Evolutionary conservation across 2,113 vertebrate species (phyloP).

Genomic region (Emberiza fucata): DNA sequence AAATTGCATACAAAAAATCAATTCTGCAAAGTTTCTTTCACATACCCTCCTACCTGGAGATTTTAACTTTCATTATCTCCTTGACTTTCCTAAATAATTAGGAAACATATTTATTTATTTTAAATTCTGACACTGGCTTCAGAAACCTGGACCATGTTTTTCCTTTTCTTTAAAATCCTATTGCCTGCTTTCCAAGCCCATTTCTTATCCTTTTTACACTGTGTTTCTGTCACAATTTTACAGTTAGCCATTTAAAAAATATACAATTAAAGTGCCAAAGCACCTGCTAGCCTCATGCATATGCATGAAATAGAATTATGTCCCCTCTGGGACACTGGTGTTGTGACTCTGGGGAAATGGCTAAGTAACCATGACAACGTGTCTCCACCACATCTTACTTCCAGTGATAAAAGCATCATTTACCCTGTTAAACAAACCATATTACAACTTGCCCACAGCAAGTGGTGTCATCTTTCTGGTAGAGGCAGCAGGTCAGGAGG

Average conservation of each 20-base stretch:
- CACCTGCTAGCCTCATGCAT: conserved; percentile 74
- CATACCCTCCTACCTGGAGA: not conserved
- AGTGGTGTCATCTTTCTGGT: conserved; percentile 51
- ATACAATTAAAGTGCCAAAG: conserved; percentile 73
- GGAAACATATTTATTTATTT: conserved; percentile 14
- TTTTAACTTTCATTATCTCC: not conserved
- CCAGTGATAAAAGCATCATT: conserved; percentile 62
- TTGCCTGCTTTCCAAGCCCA: not conserved
- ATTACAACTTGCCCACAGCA: conserved; percentile 66
- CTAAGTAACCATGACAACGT: conserved; percentile 82
- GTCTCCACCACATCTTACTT: conserved; percentile 61
- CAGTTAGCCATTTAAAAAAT: conserved; percentile 64
- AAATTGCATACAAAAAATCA: not conserved
- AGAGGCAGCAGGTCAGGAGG: conserved; percentile 52
- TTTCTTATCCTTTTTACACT: conserved; percentile 38
- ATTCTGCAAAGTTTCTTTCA: not conserved
- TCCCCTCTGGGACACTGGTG: conserved; percentile 74
- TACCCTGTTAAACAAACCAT: conserved; percentile 64
- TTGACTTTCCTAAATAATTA: not conserved
- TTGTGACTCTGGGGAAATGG: conserved; percentile 75
- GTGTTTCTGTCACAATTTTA: conserved; percentile 43
- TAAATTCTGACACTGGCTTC: not conserved
- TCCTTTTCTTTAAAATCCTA: not conserved
- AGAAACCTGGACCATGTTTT: not conserved
- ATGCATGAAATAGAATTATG: conserved; percentile 75